Percentiles rank a stretch among this genome's conserved stretches.
Conservation (phyloP, 1,140 invertebrate genomes). For the Caerostris darwini region DNA sequence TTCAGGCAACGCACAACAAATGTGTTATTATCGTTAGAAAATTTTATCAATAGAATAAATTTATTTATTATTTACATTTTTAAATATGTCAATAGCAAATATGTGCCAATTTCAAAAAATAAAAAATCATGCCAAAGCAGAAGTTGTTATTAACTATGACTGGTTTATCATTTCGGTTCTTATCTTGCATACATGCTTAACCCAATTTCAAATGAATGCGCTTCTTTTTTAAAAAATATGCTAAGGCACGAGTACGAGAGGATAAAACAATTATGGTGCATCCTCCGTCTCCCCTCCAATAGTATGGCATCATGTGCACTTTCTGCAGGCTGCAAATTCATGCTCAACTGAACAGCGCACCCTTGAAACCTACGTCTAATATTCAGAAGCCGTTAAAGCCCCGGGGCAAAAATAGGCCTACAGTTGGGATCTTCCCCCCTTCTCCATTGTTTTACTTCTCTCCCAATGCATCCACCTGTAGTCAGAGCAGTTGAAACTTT, state of each 20-base stretch:
- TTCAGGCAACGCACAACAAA: too few species aligned
- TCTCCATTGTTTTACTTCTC: background rate
- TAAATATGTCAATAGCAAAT: too few species aligned
- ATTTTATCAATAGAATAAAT: too few species aligned
- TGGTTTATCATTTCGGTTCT: too few species aligned
- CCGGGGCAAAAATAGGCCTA: background rate
- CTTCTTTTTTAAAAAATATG: background rate
- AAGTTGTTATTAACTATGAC: too few species aligned
- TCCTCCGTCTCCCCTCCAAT: background rate
- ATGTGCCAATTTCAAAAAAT: too few species aligned
- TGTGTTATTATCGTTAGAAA: too few species aligned
- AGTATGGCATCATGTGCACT: background rate
- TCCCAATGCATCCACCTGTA: background rate
- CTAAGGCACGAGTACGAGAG: background rate
- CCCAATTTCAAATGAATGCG: background rate
- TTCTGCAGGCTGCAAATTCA: background rate
- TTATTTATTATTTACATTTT: too few species aligned
- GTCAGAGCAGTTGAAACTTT: background rate
- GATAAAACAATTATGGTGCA: background rate
- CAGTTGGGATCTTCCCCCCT: background rate
- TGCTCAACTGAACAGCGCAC: background rate
- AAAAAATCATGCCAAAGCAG: too few species aligned
- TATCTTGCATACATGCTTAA: background rate
- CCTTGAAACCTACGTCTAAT: slow-evolving; percentile 10
- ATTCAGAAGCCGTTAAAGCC: background rate